Percentiles rank a stretch among this genome's conserved stretches.
Conservation (phyloP, 2,113 vertebrate genomes). For the Daphoenositta chrysoptera region DNA sequence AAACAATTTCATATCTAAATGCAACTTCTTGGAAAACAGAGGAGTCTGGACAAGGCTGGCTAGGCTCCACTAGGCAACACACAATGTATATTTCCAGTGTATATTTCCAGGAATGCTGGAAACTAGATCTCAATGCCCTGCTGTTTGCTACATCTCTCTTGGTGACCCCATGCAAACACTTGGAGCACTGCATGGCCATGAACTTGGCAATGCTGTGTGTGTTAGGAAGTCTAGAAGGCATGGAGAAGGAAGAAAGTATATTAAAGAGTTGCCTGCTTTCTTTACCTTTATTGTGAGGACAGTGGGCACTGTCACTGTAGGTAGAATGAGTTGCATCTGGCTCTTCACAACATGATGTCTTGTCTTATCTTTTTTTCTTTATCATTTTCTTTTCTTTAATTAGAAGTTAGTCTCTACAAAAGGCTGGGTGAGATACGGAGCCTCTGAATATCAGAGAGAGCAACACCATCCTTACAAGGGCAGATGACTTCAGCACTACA, state of each 20-base stretch:
- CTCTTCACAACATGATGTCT: rapidly evolving
- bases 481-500: background rate
- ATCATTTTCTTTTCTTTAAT: background rate
- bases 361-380: background rate
- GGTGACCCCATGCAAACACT: background rate
- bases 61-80: background rate
- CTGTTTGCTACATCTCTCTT: background rate
- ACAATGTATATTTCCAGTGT: background rate
- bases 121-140: background rate
- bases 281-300: background rate
- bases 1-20: background rate
- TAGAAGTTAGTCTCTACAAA: background rate
- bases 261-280: background rate
- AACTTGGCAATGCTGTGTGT: background rate
- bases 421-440: background rate
- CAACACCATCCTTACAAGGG: background rate
- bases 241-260: background rate
- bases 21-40: slow-evolving; percentile 24
- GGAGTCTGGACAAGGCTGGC: background rate
- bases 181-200: background rate
- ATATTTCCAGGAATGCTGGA: slow-evolving; percentile 15
- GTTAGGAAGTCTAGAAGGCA: background rate
- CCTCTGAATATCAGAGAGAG: background rate
- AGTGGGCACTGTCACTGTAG: background rate
- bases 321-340: background rate